Base-by-base conservation (phyloP, 2,797 vertebrate genomes). In the Pantherophis vulpinus region DNA sequence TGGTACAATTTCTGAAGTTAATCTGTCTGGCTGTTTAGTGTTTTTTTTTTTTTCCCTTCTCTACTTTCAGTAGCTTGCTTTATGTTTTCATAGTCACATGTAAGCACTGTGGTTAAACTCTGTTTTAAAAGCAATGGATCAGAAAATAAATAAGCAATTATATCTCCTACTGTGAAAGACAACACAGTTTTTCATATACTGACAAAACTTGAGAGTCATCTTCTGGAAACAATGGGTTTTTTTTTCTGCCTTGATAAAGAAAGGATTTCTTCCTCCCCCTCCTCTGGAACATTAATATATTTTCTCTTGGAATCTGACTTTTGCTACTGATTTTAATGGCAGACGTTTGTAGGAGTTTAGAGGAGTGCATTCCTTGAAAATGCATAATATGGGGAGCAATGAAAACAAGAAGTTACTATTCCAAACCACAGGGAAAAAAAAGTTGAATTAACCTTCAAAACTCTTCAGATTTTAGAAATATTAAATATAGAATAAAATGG, bases 121-220 rank as follows among this genome's bases (percentile, higher is more conserved):
- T 90, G 16, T 58, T 92, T 94, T 91, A 94, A 95, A 95, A 90
- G 90, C 86, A 91, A 86, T 60, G 70, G 59, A 54, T 51, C 86
- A 83, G 61, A 94, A 86, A 90, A 93, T 83, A 93, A 91, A 92
- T 91, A 93, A 95, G 92, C 92, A 95, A 95, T 59, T 37, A 79
- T 91, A 63, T 66, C 54, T 47, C 47, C 32, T 56, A 51, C 56
- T 59, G 12, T 70, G 20, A 47, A 29, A 56, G 47, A 88, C 63
- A 92, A 91, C 60, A 93, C 60, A 90, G 93, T 74, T 93, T 95
- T 92, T 95, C 88, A 0, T 54, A 92, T 94, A 70, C 51, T 55
- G 92, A 93, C 92, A 95, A 92, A 90, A 23, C 51, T 93, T 93
- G 86, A 92, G 92, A 0, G 0, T 93, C 79, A 83, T 95, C 58